These are phyloP conservation scores for Vesta saturnalis DNA, from an alignment of 2,888 invertebrate genomes.

Conservation along the genomic window DNA sequence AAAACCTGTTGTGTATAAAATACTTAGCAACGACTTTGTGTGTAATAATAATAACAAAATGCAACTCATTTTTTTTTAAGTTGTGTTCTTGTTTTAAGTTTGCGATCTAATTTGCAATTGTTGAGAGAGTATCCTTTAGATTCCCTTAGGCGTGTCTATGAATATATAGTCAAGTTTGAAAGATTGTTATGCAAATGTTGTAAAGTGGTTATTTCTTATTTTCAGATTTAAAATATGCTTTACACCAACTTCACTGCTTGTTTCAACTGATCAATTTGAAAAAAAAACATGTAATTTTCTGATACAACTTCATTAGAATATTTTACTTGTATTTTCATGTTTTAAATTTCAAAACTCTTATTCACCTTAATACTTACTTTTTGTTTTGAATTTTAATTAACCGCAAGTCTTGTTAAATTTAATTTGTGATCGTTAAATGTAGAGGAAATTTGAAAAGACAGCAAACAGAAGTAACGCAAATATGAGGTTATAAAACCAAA, in stretches of 20 bases:
- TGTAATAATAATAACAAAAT: slow-evolving; percentile 1
- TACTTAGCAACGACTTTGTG: slow-evolving; percentile 15
- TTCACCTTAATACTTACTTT: no score
- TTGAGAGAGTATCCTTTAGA: background rate
- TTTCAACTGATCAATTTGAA: slow-evolving; percentile 52
- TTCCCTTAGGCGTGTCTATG: slow-evolving; percentile 8
- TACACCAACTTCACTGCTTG: slow-evolving; percentile 23
- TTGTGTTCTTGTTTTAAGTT: background rate
- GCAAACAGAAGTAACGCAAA: no score
- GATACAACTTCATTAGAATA: no score
- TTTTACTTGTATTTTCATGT: no score
- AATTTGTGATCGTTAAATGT: no score
- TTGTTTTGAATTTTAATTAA: no score
- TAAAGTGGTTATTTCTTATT: slow-evolving; percentile 1
- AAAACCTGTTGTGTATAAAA: slow-evolving; percentile 18
- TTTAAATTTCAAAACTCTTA: no score
- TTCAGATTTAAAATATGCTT: background rate
- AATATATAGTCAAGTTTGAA: slow-evolving; percentile 1
- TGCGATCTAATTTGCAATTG: slow-evolving; percentile 10
- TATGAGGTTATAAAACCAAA: no score
- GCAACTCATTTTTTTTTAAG: slow-evolving; percentile 15
- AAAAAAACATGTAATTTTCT: slow-evolving; percentile 43
- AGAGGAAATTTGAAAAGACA: no score
- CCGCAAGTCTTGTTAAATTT: no score
- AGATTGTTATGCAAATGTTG: slow-evolving; percentile 10